These are phyloP conservation scores for Drosophila longiperda DNA, from an alignment of 2,888 invertebrate species.

Conservation along the genomic window DNA sequence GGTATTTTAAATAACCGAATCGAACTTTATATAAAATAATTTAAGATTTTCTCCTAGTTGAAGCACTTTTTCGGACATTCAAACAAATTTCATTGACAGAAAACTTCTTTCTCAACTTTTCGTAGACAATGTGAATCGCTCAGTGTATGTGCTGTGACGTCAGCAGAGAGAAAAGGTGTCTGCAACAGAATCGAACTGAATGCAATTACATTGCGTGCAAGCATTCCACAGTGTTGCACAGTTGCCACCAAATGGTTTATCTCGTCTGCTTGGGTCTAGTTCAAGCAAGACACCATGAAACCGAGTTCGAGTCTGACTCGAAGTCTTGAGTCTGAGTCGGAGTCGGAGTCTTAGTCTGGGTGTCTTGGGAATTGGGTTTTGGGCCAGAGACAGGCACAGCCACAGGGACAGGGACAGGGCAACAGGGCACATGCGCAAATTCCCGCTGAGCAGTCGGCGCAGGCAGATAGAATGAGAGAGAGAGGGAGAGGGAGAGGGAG, in stretches of 20 bases:
- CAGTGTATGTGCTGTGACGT: slow-evolving; percentile 50
- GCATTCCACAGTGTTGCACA: slow-evolving; percentile 25
- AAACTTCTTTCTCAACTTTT: neutral
- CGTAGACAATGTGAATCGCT: neutral
- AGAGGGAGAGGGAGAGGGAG: neutral
- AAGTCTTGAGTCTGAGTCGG: slow-evolving; percentile 9
- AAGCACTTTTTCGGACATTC: neutral
- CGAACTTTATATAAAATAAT: neutral
- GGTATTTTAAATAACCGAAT: neutral
- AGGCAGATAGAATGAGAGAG: neutral
- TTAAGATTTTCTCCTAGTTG: neutral
- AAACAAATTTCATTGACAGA: neutral
- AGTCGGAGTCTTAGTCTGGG: slow-evolving; percentile 11
- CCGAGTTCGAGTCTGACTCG: slow-evolving; percentile 10
- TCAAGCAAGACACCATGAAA: slow-evolving; percentile 5
- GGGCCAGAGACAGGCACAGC: slow-evolving; percentile 24
- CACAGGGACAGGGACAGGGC: neutral
- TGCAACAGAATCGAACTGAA: slow-evolving; percentile 25
- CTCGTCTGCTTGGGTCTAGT: slow-evolving; percentile 40
- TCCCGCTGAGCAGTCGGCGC: slow-evolving; percentile 36
- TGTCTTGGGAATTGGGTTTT: slow-evolving; percentile 9
- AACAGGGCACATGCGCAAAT: slow-evolving; percentile 39
- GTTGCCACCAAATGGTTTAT: slow-evolving; percentile 47
- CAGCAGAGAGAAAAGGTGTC: slow-evolving; percentile 41
- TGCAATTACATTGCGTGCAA: slow-evolving; percentile 74